Evolutionary conservation across 1,140 invertebrate species (phyloP), one percentile per base, ranked within the genome.

Genomic region (Drosophila equinoxialis): DNA sequence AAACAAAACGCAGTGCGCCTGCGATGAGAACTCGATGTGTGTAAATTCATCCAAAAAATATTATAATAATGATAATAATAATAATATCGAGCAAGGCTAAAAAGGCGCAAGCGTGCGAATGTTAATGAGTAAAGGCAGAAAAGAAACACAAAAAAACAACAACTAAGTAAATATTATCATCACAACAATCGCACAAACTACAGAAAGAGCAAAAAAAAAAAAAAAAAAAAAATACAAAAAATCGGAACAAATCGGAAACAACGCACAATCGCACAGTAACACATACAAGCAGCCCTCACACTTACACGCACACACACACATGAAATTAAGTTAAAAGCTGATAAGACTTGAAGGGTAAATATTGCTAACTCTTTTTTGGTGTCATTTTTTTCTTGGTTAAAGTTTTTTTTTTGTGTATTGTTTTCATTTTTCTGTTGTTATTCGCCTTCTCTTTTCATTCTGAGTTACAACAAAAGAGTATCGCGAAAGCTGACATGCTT

Each of bases 301-400:
- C 23, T 26, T 48, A 35, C 45, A 39, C 5, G 42, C 55, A 62
- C 17, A 63, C 45, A 48, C 39, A 63, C 42, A 62, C 58, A 58
- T 48, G 41, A 75, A 75, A 75, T 33, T 58, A 63, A 75, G 59
- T 76, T 75, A 42, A 68, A 63, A 75, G 66, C 59, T 76, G 72
- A 76, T 76, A 76, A 76, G 73, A 35, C 48, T 67, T 39, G 70
- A 75, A 75, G 74, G 73, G 74, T 76, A 76, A 76, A 75, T 74
- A 59, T 54, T 42, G 74, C 71, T 57, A 76, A 76, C 65, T 75
- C 73, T 75, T 74, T 63, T 30, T 33, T 51, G 45, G 17, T 51
- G 45, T 51, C 17, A 20, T 23, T 37, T 59, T 17, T 37, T 59
- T 37, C n/a, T 57, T 33, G 54, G 26, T 33, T 51, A 20, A 8